Conservation (phyloP, 2,113 vertebrate genomes). For the Rhegmatorhina hoffmannsi region DNA sequence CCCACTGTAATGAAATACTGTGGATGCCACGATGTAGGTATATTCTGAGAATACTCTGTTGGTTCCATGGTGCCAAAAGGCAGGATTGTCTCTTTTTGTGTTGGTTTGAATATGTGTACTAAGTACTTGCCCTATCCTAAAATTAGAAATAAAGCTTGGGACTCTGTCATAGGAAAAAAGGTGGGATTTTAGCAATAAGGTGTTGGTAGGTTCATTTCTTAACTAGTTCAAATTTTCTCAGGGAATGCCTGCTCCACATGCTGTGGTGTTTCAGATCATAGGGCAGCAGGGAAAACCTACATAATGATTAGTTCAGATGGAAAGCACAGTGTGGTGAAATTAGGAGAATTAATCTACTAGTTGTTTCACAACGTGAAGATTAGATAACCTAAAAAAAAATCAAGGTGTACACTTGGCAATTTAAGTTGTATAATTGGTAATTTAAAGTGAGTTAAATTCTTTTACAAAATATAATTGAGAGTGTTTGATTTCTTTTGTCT, state of each 20-base stretch:
- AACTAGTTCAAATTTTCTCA: not conserved
- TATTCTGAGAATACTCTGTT: not conserved
- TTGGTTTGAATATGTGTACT: not conserved
- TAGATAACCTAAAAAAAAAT: not conserved
- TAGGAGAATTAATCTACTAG: not conserved
- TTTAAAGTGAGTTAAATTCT: not conserved
- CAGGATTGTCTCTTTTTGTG: not conserved
- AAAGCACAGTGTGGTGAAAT: not conserved
- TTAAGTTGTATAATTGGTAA: not conserved
- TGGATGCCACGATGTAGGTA: accelerated
- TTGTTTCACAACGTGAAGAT: not conserved
- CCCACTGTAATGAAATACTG: not conserved
- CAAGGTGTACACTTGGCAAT: not conserved
- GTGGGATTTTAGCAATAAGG: not conserved
- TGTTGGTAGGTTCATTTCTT: not conserved
- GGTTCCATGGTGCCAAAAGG: not conserved
- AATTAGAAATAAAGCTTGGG: not conserved
- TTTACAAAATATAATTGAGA: not conserved
- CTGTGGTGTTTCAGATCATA: not conserved
- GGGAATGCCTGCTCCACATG: not conserved
- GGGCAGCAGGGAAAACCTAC: not conserved
- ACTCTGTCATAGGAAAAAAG: not conserved
- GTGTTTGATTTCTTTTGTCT: not conserved
- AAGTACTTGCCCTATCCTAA: not conserved
- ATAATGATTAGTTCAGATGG: not conserved